Percentiles rank a stretch among this genome's conserved stretches.
Evolutionary conservation across 30 jellyfish, hydroid and myxozoan genomes (phyloP).

Genomic region (Cassiopea andromeda): DNA sequence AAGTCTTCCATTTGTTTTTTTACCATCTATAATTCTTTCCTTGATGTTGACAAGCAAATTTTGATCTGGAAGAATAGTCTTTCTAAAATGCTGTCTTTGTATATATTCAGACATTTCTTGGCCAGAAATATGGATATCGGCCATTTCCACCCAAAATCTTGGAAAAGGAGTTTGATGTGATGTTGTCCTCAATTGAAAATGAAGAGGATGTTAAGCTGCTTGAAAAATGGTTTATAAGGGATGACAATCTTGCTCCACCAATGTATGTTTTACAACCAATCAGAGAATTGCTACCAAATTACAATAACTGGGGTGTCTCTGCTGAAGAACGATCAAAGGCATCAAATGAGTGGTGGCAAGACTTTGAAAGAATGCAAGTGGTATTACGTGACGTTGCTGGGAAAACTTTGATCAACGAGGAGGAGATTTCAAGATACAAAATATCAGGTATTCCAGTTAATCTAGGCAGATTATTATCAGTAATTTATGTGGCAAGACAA

Average conservation of each 20-base stretch:
- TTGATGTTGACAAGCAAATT: no score
- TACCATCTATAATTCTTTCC: no score
- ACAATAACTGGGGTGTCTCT: conserved; percentile 66
- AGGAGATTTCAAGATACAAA: conserved; percentile 43
- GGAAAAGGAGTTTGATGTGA: conserved; percentile 75
- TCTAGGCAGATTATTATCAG: no score
- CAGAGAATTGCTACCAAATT: conserved; percentile 65
- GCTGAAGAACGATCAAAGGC: conserved; percentile 78
- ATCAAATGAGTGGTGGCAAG: conserved; percentile 85
- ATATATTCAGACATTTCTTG: conserved; percentile 66
- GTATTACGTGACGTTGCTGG: conserved; percentile 74
- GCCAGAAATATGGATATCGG: conserved; percentile 90
- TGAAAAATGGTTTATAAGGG: conserved; percentile 77
- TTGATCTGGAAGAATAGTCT: no score
- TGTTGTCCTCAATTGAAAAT: conserved; percentile 44
- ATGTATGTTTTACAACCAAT: conserved; percentile 78
- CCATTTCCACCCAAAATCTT: conserved; percentile 88
- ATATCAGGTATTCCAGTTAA: conserved; percentile 70
- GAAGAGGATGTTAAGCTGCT: conserved; percentile 51
- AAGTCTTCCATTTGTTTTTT: no score
- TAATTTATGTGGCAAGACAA: no score
- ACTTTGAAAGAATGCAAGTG: conserved; percentile 83
- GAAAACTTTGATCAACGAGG: conserved; percentile 34
- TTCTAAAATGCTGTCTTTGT: no score
- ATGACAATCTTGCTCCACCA: conserved; percentile 78